phyloP scores from a whole-genome alignment of 2,113 vertebrate genomes.

The Passer domesticus region DNA sequence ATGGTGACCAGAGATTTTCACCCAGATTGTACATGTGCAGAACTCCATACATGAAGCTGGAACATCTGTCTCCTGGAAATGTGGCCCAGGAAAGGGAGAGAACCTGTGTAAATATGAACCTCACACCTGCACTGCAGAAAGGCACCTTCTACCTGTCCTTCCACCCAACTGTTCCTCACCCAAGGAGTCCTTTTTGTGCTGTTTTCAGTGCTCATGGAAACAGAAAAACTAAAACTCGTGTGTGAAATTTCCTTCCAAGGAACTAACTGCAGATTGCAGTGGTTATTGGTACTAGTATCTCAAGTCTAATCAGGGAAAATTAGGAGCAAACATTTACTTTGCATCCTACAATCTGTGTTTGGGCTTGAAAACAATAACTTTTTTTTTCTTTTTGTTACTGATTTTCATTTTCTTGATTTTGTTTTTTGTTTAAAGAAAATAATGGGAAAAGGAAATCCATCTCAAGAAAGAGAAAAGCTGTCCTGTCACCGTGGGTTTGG shows the following conservation, averaged over 20 bases:
- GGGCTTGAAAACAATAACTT: not conserved
- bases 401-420: not conserved
- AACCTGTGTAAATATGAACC: not conserved
- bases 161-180: not conserved
- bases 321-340: not conserved
- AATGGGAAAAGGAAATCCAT: not conserved
- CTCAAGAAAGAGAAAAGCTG: not conserved
- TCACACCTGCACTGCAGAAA: not conserved
- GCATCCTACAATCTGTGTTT: not conserved
- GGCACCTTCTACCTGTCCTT: not conserved
- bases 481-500: not conserved
- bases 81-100: not conserved
- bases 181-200: not conserved
- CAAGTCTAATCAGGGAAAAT: not conserved
- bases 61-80: not conserved
- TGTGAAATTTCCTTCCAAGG: not conserved
- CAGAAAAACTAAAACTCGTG: not conserved
- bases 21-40: accelerated
- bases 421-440: not conserved
- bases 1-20: not conserved
- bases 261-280: not conserved
- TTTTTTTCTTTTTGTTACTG: not conserved
- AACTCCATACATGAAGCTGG: not conserved
- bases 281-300: slow-evolving; percentile 5
- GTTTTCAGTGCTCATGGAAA: not conserved